These are phyloP conservation scores for Polylopha cassiicola DNA, from an alignment of 2,888 invertebrate genomes.

Conservation along the genomic window DNA sequence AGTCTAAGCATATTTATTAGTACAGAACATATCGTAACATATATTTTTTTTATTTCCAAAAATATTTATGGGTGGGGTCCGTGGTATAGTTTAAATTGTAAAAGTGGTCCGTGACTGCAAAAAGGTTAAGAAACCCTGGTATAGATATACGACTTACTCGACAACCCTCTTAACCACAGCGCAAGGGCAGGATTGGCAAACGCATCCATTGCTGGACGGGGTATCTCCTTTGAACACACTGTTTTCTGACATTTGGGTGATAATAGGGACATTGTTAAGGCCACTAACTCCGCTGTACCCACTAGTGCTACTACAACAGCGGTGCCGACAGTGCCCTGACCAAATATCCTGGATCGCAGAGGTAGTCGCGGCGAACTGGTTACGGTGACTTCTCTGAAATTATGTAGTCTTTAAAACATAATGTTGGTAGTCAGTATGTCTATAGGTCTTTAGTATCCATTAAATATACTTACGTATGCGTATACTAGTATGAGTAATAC, in stretches of 20 bases:
- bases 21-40: no score
- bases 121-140: no score
- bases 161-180: constrained; percentile 35
- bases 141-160: constrained; percentile 28
- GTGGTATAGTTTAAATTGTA: no score
- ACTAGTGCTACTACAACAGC: constrained; percentile 36
- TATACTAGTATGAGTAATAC: constrained; percentile 30
- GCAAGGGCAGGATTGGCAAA: constrained; percentile 48
- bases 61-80: no score
- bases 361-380: constrained; percentile 33
- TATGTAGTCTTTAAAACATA: constrained; percentile 1
- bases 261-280: constrained; percentile 23
- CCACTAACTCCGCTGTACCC: constrained; percentile 26
- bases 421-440: no score
- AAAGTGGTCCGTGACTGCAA: no score
- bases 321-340: constrained; percentile 41
- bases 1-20: no score
- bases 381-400: constrained; percentile 33
- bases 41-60: no score
- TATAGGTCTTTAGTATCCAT: no score
- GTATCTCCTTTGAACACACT: constrained; percentile 5
- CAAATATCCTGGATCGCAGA: constrained; percentile 45
- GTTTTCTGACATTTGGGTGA: no score
- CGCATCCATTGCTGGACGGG: constrained; percentile 29
- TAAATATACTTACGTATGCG: constrained; percentile 30